Conservation (phyloP, 2,888 invertebrate species). For the Apodemia duryi region DNA sequence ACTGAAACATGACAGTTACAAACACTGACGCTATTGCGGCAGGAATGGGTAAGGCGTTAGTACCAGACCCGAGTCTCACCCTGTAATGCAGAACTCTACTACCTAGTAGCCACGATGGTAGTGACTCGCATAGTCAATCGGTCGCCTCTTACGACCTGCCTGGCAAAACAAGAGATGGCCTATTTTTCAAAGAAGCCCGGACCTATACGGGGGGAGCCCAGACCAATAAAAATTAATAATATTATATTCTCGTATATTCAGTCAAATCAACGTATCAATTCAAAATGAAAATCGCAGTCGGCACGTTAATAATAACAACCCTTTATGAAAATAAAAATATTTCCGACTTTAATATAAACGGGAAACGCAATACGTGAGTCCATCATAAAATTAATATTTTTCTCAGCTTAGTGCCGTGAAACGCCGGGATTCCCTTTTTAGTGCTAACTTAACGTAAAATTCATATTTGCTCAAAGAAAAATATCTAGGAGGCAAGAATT, state of each 20-base stretch:
- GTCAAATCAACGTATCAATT: slow-evolving; percentile 39
- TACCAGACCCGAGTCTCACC: too few species aligned
- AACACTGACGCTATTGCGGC: too few species aligned
- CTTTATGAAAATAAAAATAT: slow-evolving; percentile 35
- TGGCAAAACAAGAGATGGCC: too few species aligned
- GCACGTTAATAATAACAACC: slow-evolving; percentile 37
- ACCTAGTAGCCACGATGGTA: too few species aligned
- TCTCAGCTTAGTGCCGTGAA: slow-evolving; percentile 29
- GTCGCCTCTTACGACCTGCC: too few species aligned
- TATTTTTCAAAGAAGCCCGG: too few species aligned
- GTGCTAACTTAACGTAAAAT: slow-evolving; percentile 18
- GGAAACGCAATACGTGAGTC: slow-evolving; percentile 32
- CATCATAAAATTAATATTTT: slow-evolving; percentile 29
- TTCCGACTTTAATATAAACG: slow-evolving; percentile 35
- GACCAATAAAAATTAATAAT: background rate
- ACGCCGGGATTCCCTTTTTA: slow-evolving; percentile 25
- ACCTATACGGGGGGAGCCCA: too few species aligned
- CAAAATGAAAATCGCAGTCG: slow-evolving; percentile 35
- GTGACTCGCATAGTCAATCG: too few species aligned
- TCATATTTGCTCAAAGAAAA: slow-evolving; percentile 12
- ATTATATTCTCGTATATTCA: slow-evolving; percentile 31
- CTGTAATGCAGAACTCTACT: too few species aligned
- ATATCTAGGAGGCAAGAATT: background rate
- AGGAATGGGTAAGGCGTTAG: too few species aligned
- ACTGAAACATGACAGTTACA: too few species aligned